phyloP scores from a whole-genome alignment of 2,113 vertebrate genomes.

The Ifrita kowaldi region DNA sequence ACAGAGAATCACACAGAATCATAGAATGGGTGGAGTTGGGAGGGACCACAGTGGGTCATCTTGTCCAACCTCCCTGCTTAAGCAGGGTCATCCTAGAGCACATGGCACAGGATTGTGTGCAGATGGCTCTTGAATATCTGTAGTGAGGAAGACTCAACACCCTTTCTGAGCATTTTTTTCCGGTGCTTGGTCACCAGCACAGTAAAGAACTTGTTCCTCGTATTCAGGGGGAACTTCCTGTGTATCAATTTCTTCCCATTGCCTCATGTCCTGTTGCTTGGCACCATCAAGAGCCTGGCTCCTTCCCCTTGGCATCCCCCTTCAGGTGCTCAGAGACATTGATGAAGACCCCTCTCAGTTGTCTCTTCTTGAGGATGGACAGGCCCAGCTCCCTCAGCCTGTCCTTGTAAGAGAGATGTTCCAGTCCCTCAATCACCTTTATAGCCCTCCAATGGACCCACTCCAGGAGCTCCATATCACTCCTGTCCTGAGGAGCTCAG shows the following conservation, averaged over 20 bases:
- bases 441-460: neutral
- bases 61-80: neutral
- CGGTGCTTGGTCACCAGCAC: neutral
- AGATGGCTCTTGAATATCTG: neutral
- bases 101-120: neutral
- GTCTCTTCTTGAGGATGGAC: neutral
- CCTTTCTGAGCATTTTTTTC: neutral
- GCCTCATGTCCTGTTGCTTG: neutral
- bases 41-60: neutral
- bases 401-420: neutral
- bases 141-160: neutral
- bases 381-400: accelerated
- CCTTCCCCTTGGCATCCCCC: neutral
- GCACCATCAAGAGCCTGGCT: neutral
- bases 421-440: neutral
- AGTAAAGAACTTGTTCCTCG: neutral
- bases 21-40: neutral
- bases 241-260: neutral
- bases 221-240: neutral
- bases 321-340: neutral
- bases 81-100: neutral
- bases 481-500: accelerated
- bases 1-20: neutral
- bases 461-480: neutral
- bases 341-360: neutral